Evolutionary conservation across 2,888 invertebrate species (phyloP), one percentile per base, ranked within the genome.

Genomic region (Lagria hirta): DNA sequence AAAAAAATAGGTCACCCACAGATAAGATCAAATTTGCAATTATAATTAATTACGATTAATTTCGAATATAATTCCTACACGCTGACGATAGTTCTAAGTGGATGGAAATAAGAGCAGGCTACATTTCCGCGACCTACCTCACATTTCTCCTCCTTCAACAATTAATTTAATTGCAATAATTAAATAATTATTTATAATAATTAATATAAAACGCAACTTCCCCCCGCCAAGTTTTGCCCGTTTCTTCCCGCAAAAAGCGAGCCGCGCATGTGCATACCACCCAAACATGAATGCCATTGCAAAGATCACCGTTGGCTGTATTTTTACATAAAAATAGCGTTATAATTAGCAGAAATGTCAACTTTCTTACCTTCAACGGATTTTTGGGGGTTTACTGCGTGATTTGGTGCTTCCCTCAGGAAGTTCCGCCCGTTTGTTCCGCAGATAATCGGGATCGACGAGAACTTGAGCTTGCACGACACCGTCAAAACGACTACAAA

Each of bases 221-320:
- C 20, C n/a, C 5, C 5, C n/a, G 20, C 20, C 5, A 18, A 18
- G 20, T 18, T 18, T 18, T 18, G 20, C 20, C 5, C 20, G 20
- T n/a, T 18, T 18, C 20, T 18, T 56, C 60, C 58, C 57, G 55
- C 55, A 58, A 58, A 62, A 58, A 57, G 49, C 5, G 48, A 7
- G 17, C 7, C 16, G 29, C 64, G 61, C 66, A 57, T 57, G 65
- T 65, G 58, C 60, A 54, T 18, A 41, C 15, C 20, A 41, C 38
- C 49, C 58, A 63, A 65, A 62, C 64, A 64, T 57, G 58, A 60
- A 65, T 62, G 60, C 63, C 60, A 62, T 55, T 61, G 62, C 63
- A 57, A 62, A 61, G 59, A 52, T 48, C 51, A 47, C 49, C 57
- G 53, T 44, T 48, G 42, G 52, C 46, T 47, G 42, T 21, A 48